Conservation (phyloP, 2,113 vertebrate genomes). For the Lycaon pictus region DNA sequence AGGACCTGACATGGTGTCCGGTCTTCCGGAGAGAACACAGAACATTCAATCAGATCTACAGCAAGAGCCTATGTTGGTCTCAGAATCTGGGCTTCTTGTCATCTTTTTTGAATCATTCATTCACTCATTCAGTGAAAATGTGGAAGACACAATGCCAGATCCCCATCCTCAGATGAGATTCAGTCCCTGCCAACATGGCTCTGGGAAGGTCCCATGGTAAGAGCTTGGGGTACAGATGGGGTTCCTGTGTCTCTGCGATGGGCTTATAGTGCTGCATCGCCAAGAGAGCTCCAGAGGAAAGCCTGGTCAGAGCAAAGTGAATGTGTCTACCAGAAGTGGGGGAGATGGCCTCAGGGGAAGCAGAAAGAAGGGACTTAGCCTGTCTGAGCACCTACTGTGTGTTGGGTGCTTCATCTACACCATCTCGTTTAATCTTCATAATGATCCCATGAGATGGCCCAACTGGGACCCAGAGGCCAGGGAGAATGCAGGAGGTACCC, state of each 20-base stretch:
- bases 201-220: neutral
- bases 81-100: neutral
- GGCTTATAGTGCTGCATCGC: neutral
- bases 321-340: neutral
- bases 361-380: neutral
- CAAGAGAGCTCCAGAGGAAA: neutral
- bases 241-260: neutral
- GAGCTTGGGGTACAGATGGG: rapidly evolving
- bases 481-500: neutral
- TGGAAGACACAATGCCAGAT: neutral
- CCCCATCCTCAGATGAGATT: neutral
- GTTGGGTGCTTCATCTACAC: neutral
- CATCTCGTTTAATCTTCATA: neutral
- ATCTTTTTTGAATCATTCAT: neutral
- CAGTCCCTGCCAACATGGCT: neutral
- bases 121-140: neutral
- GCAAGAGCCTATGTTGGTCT: neutral
- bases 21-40: neutral
- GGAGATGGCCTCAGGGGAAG: neutral
- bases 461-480: neutral
- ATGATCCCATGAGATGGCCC: neutral
- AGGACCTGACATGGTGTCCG: neutral
- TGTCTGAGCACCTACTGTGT: no score
- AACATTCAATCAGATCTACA: neutral
- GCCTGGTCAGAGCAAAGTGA: neutral